Conservation (phyloP, 2,113 vertebrate species). For the Ctenodactylus gundi region DNA sequence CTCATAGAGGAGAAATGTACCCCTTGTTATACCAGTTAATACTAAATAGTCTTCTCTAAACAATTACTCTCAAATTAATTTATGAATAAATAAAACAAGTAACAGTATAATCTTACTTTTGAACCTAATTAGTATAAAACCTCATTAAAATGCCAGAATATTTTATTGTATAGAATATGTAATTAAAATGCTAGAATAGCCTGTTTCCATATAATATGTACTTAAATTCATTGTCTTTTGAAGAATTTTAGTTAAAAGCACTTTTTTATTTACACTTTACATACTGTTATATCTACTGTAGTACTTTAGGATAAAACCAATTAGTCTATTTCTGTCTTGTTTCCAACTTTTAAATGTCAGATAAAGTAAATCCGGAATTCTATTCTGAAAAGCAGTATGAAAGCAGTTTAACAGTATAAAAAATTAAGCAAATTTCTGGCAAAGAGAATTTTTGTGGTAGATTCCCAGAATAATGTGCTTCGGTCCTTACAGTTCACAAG, state of each 20-base stretch:
- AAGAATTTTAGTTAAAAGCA: not conserved
- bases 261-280: not conserved
- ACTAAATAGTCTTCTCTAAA: not conserved
- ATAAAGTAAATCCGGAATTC: not conserved
- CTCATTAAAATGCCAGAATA: not conserved
- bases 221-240: not conserved
- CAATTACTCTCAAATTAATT: not conserved
- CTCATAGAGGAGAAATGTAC: not conserved
- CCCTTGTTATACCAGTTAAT: constrained; percentile 22
- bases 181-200: too few species aligned
- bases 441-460: not conserved
- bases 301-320: not conserved
- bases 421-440: constrained; percentile 7
- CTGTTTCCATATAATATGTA: not conserved
- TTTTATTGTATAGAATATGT: not conserved
- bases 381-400: not conserved
- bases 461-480: not conserved
- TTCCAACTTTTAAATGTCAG: not conserved
- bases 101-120: not conserved
- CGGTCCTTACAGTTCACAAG: constrained; percentile 28
- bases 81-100: not conserved
- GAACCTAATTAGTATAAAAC: not conserved
- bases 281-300: not conserved
- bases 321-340: not conserved
- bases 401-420: not conserved